Evolutionary conservation across 64 coral and sea anemone genomes (phyloP).

Genomic region (Cladopsammia gracilis): DNA sequence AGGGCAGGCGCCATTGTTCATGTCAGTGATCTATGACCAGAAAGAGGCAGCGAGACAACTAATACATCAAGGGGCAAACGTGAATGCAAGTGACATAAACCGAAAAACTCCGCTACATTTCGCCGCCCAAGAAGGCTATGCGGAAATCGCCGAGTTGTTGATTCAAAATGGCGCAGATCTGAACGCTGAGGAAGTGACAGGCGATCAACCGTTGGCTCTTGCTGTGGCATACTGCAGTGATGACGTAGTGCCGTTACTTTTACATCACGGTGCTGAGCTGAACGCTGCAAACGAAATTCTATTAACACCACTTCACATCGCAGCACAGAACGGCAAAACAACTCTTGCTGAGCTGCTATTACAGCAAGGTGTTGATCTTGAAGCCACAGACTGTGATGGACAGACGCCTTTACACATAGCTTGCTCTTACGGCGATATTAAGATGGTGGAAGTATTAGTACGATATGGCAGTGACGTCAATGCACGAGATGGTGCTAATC

Average conservation of each 20-base stretch:
- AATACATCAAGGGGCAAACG: slow-evolving; percentile 66
- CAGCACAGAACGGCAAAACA: slow-evolving; percentile 75
- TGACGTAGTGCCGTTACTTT: slow-evolving; percentile 74
- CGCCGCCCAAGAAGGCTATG: slow-evolving; percentile 81
- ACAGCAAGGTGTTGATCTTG: slow-evolving; percentile 53
- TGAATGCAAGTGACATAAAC: slow-evolving; percentile 68
- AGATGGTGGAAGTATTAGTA: slow-evolving; percentile 68
- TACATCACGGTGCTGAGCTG: slow-evolving; percentile 60
- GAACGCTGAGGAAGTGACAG: slow-evolving; percentile 68
- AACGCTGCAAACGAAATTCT: slow-evolving; percentile 71
- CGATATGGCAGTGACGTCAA: slow-evolving; percentile 68
- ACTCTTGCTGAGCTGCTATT: slow-evolving; percentile 70
- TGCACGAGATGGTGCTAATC: slow-evolving; percentile 58
- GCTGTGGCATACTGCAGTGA: slow-evolving; percentile 87
- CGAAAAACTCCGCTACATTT: slow-evolving; percentile 77
- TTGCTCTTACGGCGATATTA: slow-evolving; percentile 68
- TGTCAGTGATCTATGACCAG: slow-evolving; percentile 80
- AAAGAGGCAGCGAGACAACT: slow-evolving; percentile 37
- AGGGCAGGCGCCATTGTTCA: slow-evolving; percentile 82
- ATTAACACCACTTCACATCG: slow-evolving; percentile 83
- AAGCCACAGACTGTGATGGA: slow-evolving; percentile 75
- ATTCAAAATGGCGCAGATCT: slow-evolving; percentile 70
- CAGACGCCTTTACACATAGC: slow-evolving; percentile 85
- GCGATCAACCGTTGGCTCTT: slow-evolving; percentile 80
- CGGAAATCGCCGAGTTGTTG: slow-evolving; percentile 69